These are phyloP conservation scores for Ceratina australensis DNA, from an alignment of 1,140 invertebrate species.

Conservation along the genomic window DNA sequence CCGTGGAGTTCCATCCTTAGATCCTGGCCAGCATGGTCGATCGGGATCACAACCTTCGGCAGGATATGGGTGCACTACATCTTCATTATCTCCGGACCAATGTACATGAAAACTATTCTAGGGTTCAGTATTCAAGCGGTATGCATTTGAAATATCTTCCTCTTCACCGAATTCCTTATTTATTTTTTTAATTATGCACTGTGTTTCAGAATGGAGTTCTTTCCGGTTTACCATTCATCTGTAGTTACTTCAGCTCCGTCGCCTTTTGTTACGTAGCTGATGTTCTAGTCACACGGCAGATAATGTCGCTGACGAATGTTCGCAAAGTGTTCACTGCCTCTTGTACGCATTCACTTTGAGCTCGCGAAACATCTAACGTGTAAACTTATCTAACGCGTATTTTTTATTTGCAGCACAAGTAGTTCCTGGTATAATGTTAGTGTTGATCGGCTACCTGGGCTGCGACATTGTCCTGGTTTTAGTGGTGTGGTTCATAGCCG, in stretches of 20 bases:
- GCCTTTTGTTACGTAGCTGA: conserved; percentile 87
- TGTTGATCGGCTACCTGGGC: conserved; percentile 84
- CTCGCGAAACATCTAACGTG: neutral
- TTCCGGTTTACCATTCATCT: conserved; percentile 84
- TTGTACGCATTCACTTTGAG: conserved; percentile 73
- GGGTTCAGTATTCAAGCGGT: conserved; percentile 85
- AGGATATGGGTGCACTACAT: conserved; percentile 87
- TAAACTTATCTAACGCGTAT: neutral
- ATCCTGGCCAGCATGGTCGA: conserved; percentile 90
- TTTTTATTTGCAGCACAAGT: conserved; percentile 81
- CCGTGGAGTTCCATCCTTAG: conserved; percentile 89
- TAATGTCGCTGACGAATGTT: conserved; percentile 83
- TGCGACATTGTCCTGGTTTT: conserved; percentile 82
- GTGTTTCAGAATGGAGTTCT: conserved; percentile 82
- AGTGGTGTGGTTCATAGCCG: conserved; percentile 85
- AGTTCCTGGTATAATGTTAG: conserved; percentile 84
- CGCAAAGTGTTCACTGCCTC: conserved; percentile 85
- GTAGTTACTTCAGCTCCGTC: conserved; percentile 85
- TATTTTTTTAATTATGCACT: conserved; percentile 52
- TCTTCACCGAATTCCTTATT: neutral
- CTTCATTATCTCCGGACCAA: conserved; percentile 86
- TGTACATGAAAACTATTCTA: conserved; percentile 86
- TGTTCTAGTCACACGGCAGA: conserved; percentile 81
- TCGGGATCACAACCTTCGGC: conserved; percentile 87
- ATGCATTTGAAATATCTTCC: conserved; percentile 41